Evolutionary conservation across 2,797 vertebrate species (phyloP).

Genomic region (Pangasius mekongensis): DNA sequence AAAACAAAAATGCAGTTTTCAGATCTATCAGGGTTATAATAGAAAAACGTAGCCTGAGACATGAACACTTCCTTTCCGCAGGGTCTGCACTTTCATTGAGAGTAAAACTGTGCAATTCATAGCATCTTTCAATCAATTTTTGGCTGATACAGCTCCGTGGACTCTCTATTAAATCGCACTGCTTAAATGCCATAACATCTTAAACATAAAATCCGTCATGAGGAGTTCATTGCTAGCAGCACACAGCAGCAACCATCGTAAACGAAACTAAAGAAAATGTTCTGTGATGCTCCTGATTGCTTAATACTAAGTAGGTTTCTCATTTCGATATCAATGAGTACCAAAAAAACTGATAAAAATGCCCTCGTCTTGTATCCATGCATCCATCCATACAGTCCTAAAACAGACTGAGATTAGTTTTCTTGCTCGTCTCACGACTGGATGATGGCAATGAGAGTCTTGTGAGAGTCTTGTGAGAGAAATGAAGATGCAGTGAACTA

Average conservation of each 20-base stretch:
- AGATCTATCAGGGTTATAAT: too few relatives aligned
- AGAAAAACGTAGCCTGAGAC: too few relatives aligned
- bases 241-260: background rate
- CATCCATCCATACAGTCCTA: background rate
- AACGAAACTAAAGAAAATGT: background rate
- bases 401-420: constrained; percentile 10
- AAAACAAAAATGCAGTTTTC: too few relatives aligned
- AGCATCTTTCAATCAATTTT: background rate
- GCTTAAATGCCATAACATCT: background rate
- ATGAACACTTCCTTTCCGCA: background rate
- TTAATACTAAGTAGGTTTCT: background rate
- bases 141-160: background rate
- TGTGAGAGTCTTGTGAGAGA: constrained; percentile 2
- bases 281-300: background rate
- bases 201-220: background rate
- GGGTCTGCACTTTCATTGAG: background rate
- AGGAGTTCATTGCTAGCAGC: background rate
- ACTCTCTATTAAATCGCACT: background rate
- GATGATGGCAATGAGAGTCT: background rate
- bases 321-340: background rate
- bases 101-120: background rate
- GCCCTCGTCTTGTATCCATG: background rate
- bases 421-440: too few relatives aligned
- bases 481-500: background rate
- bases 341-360: too few relatives aligned